Evolutionary conservation across 2,888 invertebrate species (phyloP), one percentile per base, ranked within the genome.

Genomic region (Pachliopta kotzebuea): DNA sequence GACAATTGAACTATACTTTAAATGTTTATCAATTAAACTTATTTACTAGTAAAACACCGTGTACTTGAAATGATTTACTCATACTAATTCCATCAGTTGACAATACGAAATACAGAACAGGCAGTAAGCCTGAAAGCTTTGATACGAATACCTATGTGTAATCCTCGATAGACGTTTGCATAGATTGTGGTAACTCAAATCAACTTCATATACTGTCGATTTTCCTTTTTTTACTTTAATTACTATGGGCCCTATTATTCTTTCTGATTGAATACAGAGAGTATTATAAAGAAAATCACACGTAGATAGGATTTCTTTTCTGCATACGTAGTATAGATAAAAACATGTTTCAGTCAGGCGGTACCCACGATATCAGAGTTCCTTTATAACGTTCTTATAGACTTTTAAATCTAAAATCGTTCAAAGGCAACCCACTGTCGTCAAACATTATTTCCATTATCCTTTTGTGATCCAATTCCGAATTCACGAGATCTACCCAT

Each of bases 121-220:
- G 50, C 50, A 52, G 20, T 52, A 4, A 20, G 21, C 23, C 21
- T 52, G 50, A 52, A 52, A 52, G 50, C 50, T 52, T 52, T 52
- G 50, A 52, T 52, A 52, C 21, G 50, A 52, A 11, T 21, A 52
- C 21, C 50, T 52, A 8, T 20, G 50, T 23, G 50, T 52, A 21
- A 52, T 52, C 50, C 50, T n/a, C n/a, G n/a, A n/a, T n/a, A 52
- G 50, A 52, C 21, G 21, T 21, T 21, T 23, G 21, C 14, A 21
- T 52, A 52, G 9, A 8, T 7, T 23, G 14, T 20, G 50, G 21
- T 9, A 21, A 52, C 50, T 21, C n/a, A 23, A 20, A 52, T 21
- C 21, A 21, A 21, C 21, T 52, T 52, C 14, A 11, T 37, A 11
- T 37, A 14, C 11, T 11, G 11, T 14, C 11, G 37, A 11, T 37